Evolutionary conservation across 2,113 vertebrate species (phyloP), one percentile per base, ranked within the genome.

Genomic region (Sinocyclocheilus anophthalmus): DNA sequence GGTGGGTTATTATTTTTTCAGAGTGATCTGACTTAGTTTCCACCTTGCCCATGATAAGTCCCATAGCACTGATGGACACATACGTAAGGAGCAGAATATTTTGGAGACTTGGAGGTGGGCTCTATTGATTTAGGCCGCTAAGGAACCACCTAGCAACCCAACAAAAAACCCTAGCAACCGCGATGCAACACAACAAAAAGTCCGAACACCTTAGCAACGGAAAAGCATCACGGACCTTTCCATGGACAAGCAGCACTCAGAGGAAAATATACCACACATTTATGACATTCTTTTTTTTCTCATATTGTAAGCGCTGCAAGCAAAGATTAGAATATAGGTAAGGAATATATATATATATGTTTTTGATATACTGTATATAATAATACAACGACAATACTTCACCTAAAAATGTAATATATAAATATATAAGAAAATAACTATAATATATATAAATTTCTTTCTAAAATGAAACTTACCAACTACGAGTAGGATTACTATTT

Each of bases 161-260:
- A 53, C 26, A 5, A 16, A 39, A 72, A 8, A 72, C 69, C 69
- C 69, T 9, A 37, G 69, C 69, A 59, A 59, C 55, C 2, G 7
- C 7, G 18, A 59, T 7, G 24, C 24, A 50, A 50, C 73, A 76
- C 73, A 76, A 50, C 42, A 76, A 14, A 50, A 39, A 9, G 26
- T 24, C 33, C 42, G 55, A 63, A 39, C 57, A 61, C 57, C 57
- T 80, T 80, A 63, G 78, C 78, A 63, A 80, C 78, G 3, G 53
- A 30, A 37, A 6, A 39, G 30, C 55, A 61, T 39, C 55, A 63
- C 4, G 20, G 11, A 78, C 4, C 22, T 78, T 78, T 78, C 24
- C 50, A 33, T 55, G 16, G n/a, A 13, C 42, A 76, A 24, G 45
- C 48, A 33, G 4, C 73, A 26, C 22, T 50, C 12, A 12, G 72